These are phyloP conservation scores for Hystrix cristata DNA, from an alignment of 2,113 vertebrate species.

Conservation along the genomic window DNA sequence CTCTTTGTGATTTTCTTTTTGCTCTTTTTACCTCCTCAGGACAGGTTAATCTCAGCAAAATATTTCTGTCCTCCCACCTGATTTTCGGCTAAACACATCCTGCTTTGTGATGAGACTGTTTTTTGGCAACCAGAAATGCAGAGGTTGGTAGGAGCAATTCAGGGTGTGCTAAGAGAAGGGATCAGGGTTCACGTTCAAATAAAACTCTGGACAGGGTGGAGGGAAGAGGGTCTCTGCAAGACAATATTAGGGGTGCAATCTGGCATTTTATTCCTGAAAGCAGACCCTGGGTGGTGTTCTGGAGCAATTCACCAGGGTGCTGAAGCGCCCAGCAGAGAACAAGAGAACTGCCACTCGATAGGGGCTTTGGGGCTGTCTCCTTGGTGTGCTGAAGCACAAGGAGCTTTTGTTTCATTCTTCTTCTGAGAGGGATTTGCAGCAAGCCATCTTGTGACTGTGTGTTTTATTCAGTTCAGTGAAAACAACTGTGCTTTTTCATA, in stretches of 20 bases:
- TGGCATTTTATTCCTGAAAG: neutral
- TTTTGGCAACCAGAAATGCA: neutral
- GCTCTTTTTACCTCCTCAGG: neutral
- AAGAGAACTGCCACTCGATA: rapidly evolving
- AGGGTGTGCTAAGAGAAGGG: neutral
- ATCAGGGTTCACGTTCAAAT: neutral
- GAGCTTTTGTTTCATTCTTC: neutral
- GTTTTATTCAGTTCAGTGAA: conserved; percentile 37
- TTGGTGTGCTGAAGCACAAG: neutral
- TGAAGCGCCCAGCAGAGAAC: neutral
- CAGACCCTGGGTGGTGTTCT: neutral
- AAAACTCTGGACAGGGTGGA: neutral
- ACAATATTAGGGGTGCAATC: too few relatives aligned
- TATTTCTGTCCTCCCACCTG: neutral
- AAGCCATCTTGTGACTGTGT: neutral
- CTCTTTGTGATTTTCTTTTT: conserved; percentile 17
- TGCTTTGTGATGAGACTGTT: rapidly evolving
- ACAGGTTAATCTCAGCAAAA: neutral
- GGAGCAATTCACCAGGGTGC: neutral
- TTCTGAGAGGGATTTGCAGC: neutral
- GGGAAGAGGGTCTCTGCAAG: neutral
- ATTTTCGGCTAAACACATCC: neutral
- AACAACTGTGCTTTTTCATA: neutral
- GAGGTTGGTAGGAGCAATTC: neutral
- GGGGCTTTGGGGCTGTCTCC: neutral